Base-by-base conservation (phyloP, 2,888 invertebrate species). In the Drosophila helvetica region DNA sequence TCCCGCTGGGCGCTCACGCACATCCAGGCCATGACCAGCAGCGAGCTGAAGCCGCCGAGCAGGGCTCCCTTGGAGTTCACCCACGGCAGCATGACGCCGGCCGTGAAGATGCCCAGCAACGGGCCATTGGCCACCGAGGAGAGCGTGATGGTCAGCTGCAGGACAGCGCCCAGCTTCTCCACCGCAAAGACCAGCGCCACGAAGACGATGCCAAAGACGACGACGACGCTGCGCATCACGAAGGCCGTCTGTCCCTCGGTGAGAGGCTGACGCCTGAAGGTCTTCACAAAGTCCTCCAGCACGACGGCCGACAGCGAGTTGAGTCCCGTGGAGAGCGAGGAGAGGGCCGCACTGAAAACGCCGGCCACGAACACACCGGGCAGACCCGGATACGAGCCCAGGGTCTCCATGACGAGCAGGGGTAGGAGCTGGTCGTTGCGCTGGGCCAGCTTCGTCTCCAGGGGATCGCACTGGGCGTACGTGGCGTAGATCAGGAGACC, bases 341-440 rank as follows among this genome's bases (percentile, higher is more conserved):
- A 98, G 25, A 98, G 93, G 17, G 98, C 96, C 15, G 97, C 98
- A 92, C 97, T 97, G 86, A 98, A 98, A 1, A 98, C 95, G 27
- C 97, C 97, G 47, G 98, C 97, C 0, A 98, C 96, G 90, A 98
- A 98, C 22, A 98, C 92, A 4, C 98, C 98, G 0, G 97, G 96
- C 77, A 98, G 92, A 2, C 98, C 98, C 1, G 96, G 96, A 91
- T 94, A 94, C 50, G 95, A 93, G 0, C 95, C 95, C 17, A 97
- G 91, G n/a, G 95, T 94, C 79, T 97, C 96, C 96, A 97, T 97
- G 15, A 98, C 97, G 59, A 97, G 92, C 18, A 97, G 91, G 0
- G 97, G 97, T 58, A 98, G 90, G 17, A 98, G 92, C 92, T 98
- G 96, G 86, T 96, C 96, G 83, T 95, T 96, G 47, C 96, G 95